phyloP scores from a whole-genome alignment of 92 coral and sea anemone species.

The Metridium senile region DNA sequence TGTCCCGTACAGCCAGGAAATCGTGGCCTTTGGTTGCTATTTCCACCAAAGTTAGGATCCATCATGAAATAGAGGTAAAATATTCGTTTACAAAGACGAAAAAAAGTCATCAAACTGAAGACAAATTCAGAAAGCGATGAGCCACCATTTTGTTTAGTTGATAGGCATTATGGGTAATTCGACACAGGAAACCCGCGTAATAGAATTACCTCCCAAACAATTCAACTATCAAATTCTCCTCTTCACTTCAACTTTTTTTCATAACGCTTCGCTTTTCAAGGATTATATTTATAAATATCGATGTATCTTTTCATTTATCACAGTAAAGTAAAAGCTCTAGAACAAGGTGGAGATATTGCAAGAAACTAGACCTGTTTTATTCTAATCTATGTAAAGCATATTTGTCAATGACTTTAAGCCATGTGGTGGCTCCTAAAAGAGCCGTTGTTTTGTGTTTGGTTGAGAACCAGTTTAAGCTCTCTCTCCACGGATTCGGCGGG shows the following conservation, averaged over 20 bases:
- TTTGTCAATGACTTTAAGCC: too few species aligned
- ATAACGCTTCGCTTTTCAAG: too few species aligned
- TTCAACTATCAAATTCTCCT: too few species aligned
- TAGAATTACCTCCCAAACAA: not conserved
- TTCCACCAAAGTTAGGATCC: not conserved
- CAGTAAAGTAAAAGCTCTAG: too few species aligned
- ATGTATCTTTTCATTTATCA: too few species aligned
- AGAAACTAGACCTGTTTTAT: too few species aligned
- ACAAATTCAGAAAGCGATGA: not conserved
- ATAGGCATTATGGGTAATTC: not conserved
- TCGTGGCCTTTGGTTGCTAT: not conserved
- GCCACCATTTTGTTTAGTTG: not conserved
- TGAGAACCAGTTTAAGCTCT: conserved; percentile 39
- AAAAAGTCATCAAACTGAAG: not conserved
- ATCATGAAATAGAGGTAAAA: not conserved
- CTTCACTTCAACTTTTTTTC: too few species aligned
- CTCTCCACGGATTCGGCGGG: conserved; percentile 99
- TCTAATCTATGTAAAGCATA: too few species aligned
- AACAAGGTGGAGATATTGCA: too few species aligned
- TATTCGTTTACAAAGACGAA: not conserved
- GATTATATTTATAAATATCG: too few species aligned
- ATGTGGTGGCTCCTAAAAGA: conserved; percentile 43
- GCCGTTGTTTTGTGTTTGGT: conserved; percentile 30
- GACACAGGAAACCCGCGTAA: not conserved
- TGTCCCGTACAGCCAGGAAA: not conserved